Evolutionary conservation across 1,140 invertebrate species (phyloP), one percentile per base, ranked within the genome.

Genomic region (Palaemon carinicauda): DNA sequence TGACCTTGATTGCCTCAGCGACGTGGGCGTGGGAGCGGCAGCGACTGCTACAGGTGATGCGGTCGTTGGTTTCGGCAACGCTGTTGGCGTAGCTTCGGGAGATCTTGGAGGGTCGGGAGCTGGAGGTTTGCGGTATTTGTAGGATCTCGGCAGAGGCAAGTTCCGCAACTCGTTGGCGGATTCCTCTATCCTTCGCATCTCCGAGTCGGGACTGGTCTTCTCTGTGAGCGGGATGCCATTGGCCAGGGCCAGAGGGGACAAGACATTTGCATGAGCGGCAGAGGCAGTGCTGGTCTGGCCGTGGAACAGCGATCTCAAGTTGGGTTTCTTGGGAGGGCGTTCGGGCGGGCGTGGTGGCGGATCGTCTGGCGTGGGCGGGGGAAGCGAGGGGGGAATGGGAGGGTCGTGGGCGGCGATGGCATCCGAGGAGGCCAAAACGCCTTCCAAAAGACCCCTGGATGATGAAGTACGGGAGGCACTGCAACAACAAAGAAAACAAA

Each of bases 321-420:
- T 94, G 0, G 95, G 95, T 90, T 96, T 96, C 91, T 96, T 96
- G 15, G 94, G 94, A 3, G 94, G 94, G 80, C 94, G 91, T 89
- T 96, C 95, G 0, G 95, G 95, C 53, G 91, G 91, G 21, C 80
- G 56, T 54, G 83, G 89, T 71, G 88, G 89, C 15, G 87, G 80
- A 14, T 89, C 89, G 15, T 85, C 80, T 52, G 65, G 71, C n/a
- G 80, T 15, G 24, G 74, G 71, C 14, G 89, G 88, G 33, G 88
- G 88, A 7, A 89, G 75, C 29, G 89, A 77, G 51, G 89, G 89
- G 15, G 82, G 78, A 27, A 65, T 24, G 15, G 83, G 77, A 9
- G 75, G 75, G 19, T 86, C 83, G 27, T 69, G 60, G 60, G 75
- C 71, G 60, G 56, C 10, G 56, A 79, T 33, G 50, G 51, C 54